Base-by-base conservation (phyloP, 2,113 vertebrate species). In the Isichthys henryi region DNA sequence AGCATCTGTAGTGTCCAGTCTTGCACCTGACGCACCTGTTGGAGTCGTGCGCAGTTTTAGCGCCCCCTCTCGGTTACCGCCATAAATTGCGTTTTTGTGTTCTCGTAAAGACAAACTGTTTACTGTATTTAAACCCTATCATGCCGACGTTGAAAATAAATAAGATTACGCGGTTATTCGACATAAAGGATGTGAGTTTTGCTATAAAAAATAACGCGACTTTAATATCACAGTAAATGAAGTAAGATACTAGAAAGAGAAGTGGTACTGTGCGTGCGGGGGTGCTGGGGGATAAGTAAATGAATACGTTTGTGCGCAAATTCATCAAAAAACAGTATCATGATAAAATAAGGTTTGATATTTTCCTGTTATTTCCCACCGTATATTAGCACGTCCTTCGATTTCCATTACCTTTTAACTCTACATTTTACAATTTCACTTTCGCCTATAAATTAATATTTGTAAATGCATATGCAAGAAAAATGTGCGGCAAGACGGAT, bases 71-170 rank as follows among this genome's bases (percentile, higher is more conserved):
- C 88, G 52, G 52, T 43, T 13, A n/a, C 52, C 50, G 39, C 15
- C 31, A 62, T 84, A 23, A 58, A 89, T 56, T 89, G 50, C 88
- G 23, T 62, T 45, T 89, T 77, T 11, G 31, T 83, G 35, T 52
- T 62, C 80, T 89, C 11, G 7, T 50, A 89, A 9, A 85, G 39
- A 46, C 10, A 62, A 56, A 27, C 77, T 89, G 88, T 89, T 89
- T 89, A 89, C 88, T 89, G 80, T 89, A 89, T 89, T 84, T 11
- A 84, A 89, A 89, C 50, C 50, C 21, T 58, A 15, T 35, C n/a
- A 1, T 15, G 39, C 9, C 46, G 46, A 70, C n/a, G 49, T 39
- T 21, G 39, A 77, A 87, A 53, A 87, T 84, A 87, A 53, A 87
- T 84, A 45, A 84, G 3, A 53, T 27, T 35, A 53, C 23, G 13